Evolutionary conservation across 1,140 invertebrate genomes (phyloP), one percentile per base, ranked within the genome.

Genomic region (Apis dorsata): DNA sequence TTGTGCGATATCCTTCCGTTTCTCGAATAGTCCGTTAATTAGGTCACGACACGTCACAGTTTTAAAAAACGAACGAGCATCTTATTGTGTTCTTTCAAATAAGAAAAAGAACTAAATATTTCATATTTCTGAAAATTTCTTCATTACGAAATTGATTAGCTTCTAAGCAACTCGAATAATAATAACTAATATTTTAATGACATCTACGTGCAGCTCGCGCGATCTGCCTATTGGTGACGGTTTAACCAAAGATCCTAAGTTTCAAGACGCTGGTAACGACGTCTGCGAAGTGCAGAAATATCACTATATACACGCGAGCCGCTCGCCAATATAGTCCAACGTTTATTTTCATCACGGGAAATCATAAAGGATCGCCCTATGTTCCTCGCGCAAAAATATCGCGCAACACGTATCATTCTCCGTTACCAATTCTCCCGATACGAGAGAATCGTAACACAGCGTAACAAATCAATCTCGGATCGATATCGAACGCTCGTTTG

Each of bases 331-430:
- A 85, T 79, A 81, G 83, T 83, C 79, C 81, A 69, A 74, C 84
- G 91, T 90, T 93, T 92, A 93, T 93, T 93, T 92, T 89, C 90
- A 91, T 88, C 90, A 84, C 82, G 79, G 74, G 80, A 88, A 91
- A 91, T 91, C 89, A 86, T 91, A 91, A 92, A 91, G 81, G 82
- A 83, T 76, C 34, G 83, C 57, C 71, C 13, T 9, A 4, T 75
- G n/a, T 15, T 70, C 62, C n/a, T 49, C 21, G 34, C 19, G 59
- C n/a, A 63, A n/a, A n/a, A n/a, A 28, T 49, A n/a, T 66, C 66
- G 21, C 0, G 44, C 49, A 13, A n/a, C 21, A 9, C 24, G 12
- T 9, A 24, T 17, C 51, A 28, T 55, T 21, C 5, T n/a, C 66
- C 66, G 44, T 12, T 24, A 24, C 44, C 9, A 13, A 44, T 51